These are phyloP conservation scores for Teleiodes luculella DNA, from an alignment of 2,888 invertebrate genomes.

Conservation along the genomic window DNA sequence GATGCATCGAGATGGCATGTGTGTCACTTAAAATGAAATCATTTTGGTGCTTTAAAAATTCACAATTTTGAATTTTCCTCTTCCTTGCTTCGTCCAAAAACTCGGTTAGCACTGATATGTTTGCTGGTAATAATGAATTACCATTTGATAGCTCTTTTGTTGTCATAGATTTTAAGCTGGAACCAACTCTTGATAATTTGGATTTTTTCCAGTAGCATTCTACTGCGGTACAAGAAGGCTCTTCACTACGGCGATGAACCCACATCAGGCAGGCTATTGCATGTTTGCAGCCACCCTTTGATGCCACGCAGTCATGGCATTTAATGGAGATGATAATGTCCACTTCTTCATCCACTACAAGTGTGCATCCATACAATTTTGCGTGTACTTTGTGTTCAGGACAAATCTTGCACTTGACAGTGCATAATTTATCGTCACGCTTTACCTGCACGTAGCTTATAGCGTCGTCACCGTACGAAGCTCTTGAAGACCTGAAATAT, in stretches of 20 bases:
- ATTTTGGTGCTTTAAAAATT: slow-evolving; percentile 30
- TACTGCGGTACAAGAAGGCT: slow-evolving; percentile 32
- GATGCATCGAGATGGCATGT: slow-evolving; percentile 22
- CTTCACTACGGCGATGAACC: slow-evolving; percentile 39
- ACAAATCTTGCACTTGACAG: slow-evolving; percentile 30
- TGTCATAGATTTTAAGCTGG: slow-evolving; percentile 32
- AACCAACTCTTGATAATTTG: slow-evolving; percentile 32
- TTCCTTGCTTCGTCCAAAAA: slow-evolving; percentile 28
- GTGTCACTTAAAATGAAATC: slow-evolving; percentile 16
- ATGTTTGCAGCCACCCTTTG: slow-evolving; percentile 37
- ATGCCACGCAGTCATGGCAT: slow-evolving; percentile 34
- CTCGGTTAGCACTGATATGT: slow-evolving; percentile 19
- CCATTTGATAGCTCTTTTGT: slow-evolving; percentile 29
- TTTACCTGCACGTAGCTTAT: slow-evolving; percentile 32
- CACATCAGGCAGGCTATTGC: slow-evolving; percentile 38
- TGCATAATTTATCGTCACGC: slow-evolving; percentile 27
- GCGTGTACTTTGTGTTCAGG: slow-evolving; percentile 35
- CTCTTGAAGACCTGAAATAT: slow-evolving; percentile 26
- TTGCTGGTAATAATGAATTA: slow-evolving; percentile 21
- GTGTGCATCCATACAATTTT: slow-evolving; percentile 32
- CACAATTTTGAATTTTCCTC: slow-evolving; percentile 26
- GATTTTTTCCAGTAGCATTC: slow-evolving; percentile 40
- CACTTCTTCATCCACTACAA: slow-evolving; percentile 31
- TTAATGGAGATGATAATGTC: slow-evolving; percentile 19
- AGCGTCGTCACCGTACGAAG: slow-evolving; percentile 34